Evolutionary conservation across 2,888 invertebrate genomes (phyloP).

Genomic region (Laspeyria flexula): DNA sequence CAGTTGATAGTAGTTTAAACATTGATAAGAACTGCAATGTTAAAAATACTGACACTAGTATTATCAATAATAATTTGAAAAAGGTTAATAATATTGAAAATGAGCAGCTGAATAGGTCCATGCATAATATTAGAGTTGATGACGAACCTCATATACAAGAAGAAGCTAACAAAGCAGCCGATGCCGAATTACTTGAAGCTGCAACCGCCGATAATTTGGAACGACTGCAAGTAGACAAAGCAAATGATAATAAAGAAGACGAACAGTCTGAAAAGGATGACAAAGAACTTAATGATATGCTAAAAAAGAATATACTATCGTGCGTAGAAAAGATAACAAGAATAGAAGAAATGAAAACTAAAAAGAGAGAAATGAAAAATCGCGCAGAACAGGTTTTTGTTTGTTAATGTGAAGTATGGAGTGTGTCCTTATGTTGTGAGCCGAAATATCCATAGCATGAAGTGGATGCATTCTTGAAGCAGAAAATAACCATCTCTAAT

Average conservation of each 20-base stretch:
- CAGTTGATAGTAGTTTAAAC: slow-evolving; percentile 34
- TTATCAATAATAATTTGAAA: slow-evolving; percentile 65
- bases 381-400: slow-evolving; percentile 71
- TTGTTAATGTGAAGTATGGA: slow-evolving; percentile 69
- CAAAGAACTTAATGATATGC: slow-evolving; percentile 66
- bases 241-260: slow-evolving; percentile 40
- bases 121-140: slow-evolving; percentile 57
- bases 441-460: slow-evolving; percentile 65
- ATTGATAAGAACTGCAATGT: slow-evolving; percentile 54
- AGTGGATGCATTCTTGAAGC: slow-evolving; percentile 46
- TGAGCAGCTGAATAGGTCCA: slow-evolving; percentile 76
- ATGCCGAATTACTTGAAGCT: slow-evolving; percentile 19
- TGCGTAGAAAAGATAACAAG: slow-evolving; percentile 79
- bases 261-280: slow-evolving; percentile 63
- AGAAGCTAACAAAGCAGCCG: slow-evolving; percentile 34
- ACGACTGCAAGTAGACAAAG: slow-evolving; percentile 29
- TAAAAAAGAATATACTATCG: slow-evolving; percentile 76
- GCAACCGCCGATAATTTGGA: slow-evolving; percentile 31
- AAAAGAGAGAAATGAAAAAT: slow-evolving; percentile 59
- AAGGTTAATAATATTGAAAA: slow-evolving; percentile 81
- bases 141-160: slow-evolving; percentile 52
- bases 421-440: slow-evolving; percentile 65
- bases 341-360: slow-evolving; percentile 77
- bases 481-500: slow-evolving; percentile 49
- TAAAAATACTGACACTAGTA: slow-evolving; percentile 57